phyloP scores from a whole-genome alignment of 2,888 invertebrate genomes.

The Xanthorhoe designata region DNA sequence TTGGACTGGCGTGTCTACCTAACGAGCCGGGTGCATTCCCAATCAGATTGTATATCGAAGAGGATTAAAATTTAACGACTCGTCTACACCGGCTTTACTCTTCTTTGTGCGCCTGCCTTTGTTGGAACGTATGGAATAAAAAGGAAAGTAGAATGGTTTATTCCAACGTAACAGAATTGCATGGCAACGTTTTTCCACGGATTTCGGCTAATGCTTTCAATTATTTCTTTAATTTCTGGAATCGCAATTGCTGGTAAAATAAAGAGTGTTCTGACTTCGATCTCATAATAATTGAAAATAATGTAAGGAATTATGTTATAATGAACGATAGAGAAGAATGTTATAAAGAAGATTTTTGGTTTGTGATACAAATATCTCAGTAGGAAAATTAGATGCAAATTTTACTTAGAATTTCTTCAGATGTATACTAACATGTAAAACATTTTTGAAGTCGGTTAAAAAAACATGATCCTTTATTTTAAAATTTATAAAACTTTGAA shows the following conservation, averaged over 20 bases:
- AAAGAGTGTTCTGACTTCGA: conserved; percentile 9
- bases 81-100: conserved; percentile 58
- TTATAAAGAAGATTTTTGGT: too few relatives aligned
- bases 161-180: conserved; percentile 29
- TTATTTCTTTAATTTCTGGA: conserved; percentile 17
- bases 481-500: too few relatives aligned
- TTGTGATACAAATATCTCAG: not conserved
- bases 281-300: conserved; percentile 9
- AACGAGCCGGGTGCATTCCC: conserved; percentile 69
- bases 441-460: too few relatives aligned
- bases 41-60: conserved; percentile 72
- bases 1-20: conserved; percentile 40
- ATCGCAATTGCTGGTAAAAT: conserved; percentile 13
- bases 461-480: too few relatives aligned
- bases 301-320: too few relatives aligned
- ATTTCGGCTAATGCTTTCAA: conserved; percentile 20
- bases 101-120: conserved; percentile 62
- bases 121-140: conserved; percentile 58
- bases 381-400: not conserved
- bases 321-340: too few relatives aligned
- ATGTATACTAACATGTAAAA: too few relatives aligned
- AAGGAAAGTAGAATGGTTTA: conserved; percentile 47
- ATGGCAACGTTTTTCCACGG: conserved; percentile 26
- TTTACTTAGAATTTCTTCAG: not conserved
- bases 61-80: conserved; percentile 77